phyloP scores from a whole-genome alignment of 2,113 vertebrate genomes.

The Gnathonemus echidnorhynchus region DNA sequence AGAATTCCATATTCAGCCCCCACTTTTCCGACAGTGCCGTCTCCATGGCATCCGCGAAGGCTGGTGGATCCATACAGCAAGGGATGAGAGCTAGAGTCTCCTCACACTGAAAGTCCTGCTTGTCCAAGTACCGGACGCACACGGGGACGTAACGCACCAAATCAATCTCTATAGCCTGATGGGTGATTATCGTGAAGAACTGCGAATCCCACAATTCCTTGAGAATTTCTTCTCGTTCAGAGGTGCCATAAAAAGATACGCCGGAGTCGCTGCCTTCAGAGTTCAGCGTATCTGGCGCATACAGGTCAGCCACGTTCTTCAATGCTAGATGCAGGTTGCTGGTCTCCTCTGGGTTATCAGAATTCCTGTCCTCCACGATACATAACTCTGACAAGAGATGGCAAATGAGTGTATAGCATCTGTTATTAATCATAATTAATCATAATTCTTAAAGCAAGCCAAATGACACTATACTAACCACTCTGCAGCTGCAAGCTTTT shows the following conservation, averaged over 20 bases:
- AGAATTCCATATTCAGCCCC: conserved; percentile 65
- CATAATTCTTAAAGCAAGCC: background rate
- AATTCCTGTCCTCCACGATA: background rate
- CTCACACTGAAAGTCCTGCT: conserved; percentile 58
- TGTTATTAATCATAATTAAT: background rate
- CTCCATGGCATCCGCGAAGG: conserved; percentile 52
- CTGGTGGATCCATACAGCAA: conserved; percentile 36
- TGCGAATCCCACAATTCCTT: conserved; percentile 61
- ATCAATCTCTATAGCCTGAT: conserved; percentile 50
- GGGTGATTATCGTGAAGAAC: conserved; percentile 61
- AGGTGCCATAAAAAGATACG: conserved; percentile 53
- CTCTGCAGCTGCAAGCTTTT: conserved; percentile 43
- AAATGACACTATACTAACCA: conserved; percentile 44
- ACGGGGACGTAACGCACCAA: conserved; percentile 57
- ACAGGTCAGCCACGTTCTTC: conserved; percentile 21
- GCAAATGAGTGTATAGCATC: background rate
- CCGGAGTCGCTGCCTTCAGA: background rate
- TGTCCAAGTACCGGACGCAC: conserved; percentile 61
- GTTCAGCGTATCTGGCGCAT: conserved; percentile 18
- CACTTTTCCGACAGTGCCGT: conserved; percentile 59
- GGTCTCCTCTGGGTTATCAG: background rate
- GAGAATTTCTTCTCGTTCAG: conserved; percentile 55
- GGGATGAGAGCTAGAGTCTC: conserved; percentile 62
- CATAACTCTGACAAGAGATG: conserved; percentile 20
- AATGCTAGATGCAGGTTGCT: background rate